phyloP scores from a whole-genome alignment of 2,113 vertebrate species.

The Myodes glareolus region DNA sequence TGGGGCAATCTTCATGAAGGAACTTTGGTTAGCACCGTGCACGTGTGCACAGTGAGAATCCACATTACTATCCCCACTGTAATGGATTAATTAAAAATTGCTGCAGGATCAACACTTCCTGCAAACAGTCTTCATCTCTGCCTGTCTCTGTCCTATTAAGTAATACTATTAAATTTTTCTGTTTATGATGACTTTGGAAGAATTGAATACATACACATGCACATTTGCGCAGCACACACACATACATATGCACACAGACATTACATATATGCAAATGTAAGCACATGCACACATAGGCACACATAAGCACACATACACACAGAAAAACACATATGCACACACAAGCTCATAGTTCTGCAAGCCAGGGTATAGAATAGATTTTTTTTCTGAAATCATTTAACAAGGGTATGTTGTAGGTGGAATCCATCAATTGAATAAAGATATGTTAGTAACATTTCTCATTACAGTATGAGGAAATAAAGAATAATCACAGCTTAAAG shows the following conservation, averaged over 20 bases:
- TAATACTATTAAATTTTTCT: background rate
- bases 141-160: background rate
- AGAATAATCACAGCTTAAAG: too few relatives aligned
- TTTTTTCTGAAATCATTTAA: conserved; percentile 8
- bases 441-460: background rate
- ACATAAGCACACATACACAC: too few relatives aligned
- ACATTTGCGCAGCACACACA: conserved; percentile 5
- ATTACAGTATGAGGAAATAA: background rate
- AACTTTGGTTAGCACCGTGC: background rate
- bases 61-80: background rate
- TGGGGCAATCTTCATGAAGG: background rate
- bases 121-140: background rate
- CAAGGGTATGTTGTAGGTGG: background rate
- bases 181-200: background rate
- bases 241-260: background rate
- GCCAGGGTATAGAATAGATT: background rate
- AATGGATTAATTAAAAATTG: too few relatives aligned
- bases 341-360: background rate
- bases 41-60: background rate
- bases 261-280: background rate
- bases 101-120: background rate
- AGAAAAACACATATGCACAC: background rate
- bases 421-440: background rate
- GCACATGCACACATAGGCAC: too few relatives aligned
- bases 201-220: background rate